phyloP scores from a whole-genome alignment of 2,113 vertebrate species.

The Rhinopithecus roxellana region DNA sequence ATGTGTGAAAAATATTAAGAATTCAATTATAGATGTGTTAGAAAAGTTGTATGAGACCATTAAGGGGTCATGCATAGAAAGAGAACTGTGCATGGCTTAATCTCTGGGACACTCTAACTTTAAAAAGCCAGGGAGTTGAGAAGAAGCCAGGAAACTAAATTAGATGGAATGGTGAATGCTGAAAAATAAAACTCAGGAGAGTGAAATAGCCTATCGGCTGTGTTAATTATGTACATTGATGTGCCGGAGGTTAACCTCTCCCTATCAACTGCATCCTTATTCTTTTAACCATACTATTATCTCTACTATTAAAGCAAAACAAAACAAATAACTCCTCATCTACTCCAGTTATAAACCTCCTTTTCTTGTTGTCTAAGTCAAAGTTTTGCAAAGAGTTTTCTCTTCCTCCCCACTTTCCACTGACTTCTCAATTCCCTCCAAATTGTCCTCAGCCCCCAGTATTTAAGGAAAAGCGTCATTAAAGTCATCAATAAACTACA shows the following conservation, averaged over 20 bases:
- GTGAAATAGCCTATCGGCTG: neutral
- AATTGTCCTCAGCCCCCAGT: fast-evolving
- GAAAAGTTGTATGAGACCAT: neutral
- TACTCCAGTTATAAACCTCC: neutral
- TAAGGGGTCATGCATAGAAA: neutral
- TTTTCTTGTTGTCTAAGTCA: neutral
- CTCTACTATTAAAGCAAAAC: neutral
- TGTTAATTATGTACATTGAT: neutral
- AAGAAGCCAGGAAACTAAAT: neutral
- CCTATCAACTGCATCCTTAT: neutral
- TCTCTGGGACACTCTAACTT: neutral
- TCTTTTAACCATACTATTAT: neutral
- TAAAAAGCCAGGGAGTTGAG: neutral
- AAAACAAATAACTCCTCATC: neutral
- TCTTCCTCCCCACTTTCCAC: neutral
- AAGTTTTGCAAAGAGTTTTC: neutral
- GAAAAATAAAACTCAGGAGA: neutral
- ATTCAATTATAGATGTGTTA: neutral
- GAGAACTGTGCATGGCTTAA: neutral
- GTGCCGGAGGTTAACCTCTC: neutral
- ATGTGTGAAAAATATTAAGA: neutral
- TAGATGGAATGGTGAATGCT: neutral
- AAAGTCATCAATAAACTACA: neutral
- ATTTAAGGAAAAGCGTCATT: neutral
- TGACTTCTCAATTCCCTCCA: neutral